Percentiles rank a stretch among this genome's conserved stretches.
Conservation (phyloP, 2,113 vertebrate species). For the Tamias sibiricus region DNA sequence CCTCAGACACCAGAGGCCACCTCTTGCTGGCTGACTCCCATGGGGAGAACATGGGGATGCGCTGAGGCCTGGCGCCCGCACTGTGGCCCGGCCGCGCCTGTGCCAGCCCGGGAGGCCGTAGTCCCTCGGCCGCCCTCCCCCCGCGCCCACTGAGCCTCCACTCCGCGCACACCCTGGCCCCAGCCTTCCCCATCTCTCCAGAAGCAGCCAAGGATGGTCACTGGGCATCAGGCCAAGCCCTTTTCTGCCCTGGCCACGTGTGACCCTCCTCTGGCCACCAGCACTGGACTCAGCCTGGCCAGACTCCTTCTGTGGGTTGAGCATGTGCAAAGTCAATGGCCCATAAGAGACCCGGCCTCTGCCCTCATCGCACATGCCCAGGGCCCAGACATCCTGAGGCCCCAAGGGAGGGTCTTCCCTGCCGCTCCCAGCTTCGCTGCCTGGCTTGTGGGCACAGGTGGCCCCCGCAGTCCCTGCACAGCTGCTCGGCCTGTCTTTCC, state of each 20-base stretch:
- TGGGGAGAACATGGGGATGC: too few species aligned
- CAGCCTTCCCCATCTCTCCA: neutral
- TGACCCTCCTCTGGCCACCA: neutral
- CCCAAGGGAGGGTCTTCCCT: neutral
- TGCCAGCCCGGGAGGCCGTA: too few species aligned
- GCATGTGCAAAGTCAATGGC: neutral
- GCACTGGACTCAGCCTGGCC: neutral
- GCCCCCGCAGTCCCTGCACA: neutral
- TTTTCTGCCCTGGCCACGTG: too few species aligned
- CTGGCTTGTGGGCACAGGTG: neutral
- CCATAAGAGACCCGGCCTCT: too few species aligned
- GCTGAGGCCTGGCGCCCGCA: too few species aligned
- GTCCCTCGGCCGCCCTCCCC: rapidly evolving
- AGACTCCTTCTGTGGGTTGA: neutral
- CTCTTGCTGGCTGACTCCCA: neutral
- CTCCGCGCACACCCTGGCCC: too few species aligned
- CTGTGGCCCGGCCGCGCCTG: neutral
- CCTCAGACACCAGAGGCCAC: too few species aligned
- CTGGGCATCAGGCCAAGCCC: neutral
- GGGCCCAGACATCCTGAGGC: too few species aligned
- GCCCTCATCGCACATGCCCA: too few species aligned
- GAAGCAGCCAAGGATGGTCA: neutral
- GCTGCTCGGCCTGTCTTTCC: neutral
- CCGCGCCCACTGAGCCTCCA: neutral
- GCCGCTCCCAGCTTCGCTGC: neutral